A percentile compares a stretch with the other conserved stretches of the same genome.
Evolutionary conservation across 2,113 vertebrate genomes (phyloP).

Genomic region (Xiphias gladius): DNA sequence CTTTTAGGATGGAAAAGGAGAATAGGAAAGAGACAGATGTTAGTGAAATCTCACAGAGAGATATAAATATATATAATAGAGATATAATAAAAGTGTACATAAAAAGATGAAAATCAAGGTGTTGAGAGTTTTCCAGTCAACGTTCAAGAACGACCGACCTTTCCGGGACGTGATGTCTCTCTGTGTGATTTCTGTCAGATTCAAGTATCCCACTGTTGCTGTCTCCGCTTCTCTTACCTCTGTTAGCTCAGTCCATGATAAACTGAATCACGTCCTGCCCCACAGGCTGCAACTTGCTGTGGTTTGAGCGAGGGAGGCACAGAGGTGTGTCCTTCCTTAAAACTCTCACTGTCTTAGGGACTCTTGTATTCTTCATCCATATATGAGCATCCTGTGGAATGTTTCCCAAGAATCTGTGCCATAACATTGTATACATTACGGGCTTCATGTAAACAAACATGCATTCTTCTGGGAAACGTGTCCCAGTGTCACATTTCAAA

Average conservation of each 20-base stretch:
- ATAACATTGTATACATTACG: neutral
- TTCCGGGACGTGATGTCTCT: conserved; percentile 8
- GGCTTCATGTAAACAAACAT: neutral
- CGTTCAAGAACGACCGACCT: conserved; percentile 48
- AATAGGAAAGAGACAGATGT: neutral
- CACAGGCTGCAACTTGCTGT: conserved; percentile 68
- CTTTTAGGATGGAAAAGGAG: neutral
- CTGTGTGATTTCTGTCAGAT: neutral
- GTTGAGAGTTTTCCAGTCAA: neutral
- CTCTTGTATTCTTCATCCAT: neutral
- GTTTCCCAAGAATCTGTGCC: neutral
- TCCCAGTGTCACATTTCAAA: rapidly evolving
- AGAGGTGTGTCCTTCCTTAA: conserved; percentile 51
- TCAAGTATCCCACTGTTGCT: neutral
- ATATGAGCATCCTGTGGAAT: neutral
- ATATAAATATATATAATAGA: too few relatives aligned
- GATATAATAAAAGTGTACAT: neutral
- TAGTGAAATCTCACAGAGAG: neutral
- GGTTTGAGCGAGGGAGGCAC: neutral
- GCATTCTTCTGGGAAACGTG: neutral
- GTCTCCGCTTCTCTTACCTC: conserved; percentile 11
- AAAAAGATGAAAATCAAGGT: neutral
- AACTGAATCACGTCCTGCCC: conserved; percentile 39
- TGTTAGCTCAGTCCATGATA: conserved; percentile 26
- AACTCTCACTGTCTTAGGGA: neutral